phyloP scores from a whole-genome alignment of 2,797 vertebrate species.

The Bovichtus diacanthus region DNA sequence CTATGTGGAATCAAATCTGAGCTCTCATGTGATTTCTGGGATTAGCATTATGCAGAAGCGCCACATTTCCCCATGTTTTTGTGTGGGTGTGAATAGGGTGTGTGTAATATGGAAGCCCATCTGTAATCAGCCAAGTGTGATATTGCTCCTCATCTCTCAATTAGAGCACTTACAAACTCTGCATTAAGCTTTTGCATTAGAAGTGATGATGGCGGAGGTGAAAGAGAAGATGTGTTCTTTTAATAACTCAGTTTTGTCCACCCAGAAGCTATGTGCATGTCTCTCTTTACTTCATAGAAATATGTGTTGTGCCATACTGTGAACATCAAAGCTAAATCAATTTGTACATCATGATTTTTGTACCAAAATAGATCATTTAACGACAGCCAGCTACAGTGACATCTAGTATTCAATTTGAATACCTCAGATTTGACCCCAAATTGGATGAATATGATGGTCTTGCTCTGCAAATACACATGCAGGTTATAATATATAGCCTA shows the following conservation, averaged over 20 bases:
- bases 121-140: conserved; percentile 78
- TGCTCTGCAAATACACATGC: conserved; percentile 7
- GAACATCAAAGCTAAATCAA: neutral
- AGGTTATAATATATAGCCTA: neutral
- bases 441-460: conserved; percentile 1
- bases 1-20: conserved; percentile 29
- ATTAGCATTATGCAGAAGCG: conserved; percentile 47
- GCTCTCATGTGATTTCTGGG: conserved; percentile 35
- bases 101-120: conserved; percentile 66
- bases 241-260: conserved; percentile 53
- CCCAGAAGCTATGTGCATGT: conserved; percentile 3
- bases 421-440: conserved; percentile 18
- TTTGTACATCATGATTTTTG: neutral
- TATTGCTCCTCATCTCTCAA: conserved; percentile 80
- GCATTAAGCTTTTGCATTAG: conserved; percentile 48
- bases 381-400: neutral
- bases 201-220: conserved; percentile 35
- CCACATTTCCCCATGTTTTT: conserved; percentile 48
- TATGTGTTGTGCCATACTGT: neutral
- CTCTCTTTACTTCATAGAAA: conserved; percentile 27
- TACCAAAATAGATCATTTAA: conserved; percentile 19
- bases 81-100: conserved; percentile 51
- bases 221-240: conserved; percentile 37
- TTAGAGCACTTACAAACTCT: conserved; percentile 68
- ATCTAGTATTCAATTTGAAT: conserved; percentile 17